A percentile compares a stretch with the other conserved stretches of the same genome.
phyloP scores from a whole-genome alignment of 2,888 invertebrate genomes.

The Hoplodrina blanda region DNA sequence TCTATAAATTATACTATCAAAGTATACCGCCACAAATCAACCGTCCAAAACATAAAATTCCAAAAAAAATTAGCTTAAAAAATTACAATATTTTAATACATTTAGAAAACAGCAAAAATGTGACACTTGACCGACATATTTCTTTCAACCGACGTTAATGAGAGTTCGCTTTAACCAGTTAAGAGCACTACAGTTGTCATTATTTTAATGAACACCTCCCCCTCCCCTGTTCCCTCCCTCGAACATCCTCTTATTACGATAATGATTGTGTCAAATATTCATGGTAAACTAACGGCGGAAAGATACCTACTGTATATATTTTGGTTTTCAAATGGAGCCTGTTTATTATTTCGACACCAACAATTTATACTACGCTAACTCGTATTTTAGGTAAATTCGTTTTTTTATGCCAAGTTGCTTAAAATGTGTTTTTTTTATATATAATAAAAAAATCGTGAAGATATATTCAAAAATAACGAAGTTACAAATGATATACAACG shows the following conservation, averaged over 20 bases:
- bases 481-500: too few relatives aligned
- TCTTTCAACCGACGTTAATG: conserved; percentile 60
- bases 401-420: too few relatives aligned
- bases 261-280: conserved; percentile 69
- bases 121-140: conserved; percentile 61
- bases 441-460: too few relatives aligned
- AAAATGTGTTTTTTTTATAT: too few relatives aligned
- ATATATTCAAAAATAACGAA: too few relatives aligned
- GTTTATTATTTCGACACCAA: not conserved
- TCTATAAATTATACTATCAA: too few relatives aligned
- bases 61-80: not conserved
- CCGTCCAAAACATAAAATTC: not conserved
- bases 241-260: conserved; percentile 57
- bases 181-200: conserved; percentile 66
- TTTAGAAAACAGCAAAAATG: conserved; percentile 26
- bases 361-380: too few relatives aligned
- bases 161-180: conserved; percentile 60
- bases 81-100: conserved; percentile 15
- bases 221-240: not conserved
- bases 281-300: conserved; percentile 44
- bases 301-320: conserved; percentile 27
- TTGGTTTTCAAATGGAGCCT: not conserved
- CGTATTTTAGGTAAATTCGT: too few relatives aligned
- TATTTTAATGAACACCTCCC: conserved; percentile 68
- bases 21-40: not conserved